Conservation (phyloP, 1,140 invertebrate genomes). For the Atopsyche davidsoni region DNA sequence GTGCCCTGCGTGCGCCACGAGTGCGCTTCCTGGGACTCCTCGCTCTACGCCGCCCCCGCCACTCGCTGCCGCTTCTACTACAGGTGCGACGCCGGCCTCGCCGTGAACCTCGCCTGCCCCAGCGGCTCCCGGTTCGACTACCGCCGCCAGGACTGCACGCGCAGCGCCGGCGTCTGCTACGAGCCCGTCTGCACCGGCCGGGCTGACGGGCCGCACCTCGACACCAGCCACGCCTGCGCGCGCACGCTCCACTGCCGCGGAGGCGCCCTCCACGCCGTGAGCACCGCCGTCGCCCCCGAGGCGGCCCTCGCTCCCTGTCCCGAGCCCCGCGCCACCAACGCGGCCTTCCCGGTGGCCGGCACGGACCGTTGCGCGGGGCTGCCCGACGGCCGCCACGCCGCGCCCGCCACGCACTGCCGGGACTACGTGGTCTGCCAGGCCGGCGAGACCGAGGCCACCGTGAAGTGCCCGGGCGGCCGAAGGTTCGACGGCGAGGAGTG, state of each 20-base stretch:
- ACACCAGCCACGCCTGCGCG: slow-evolving; percentile 35
- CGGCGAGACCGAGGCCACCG: slow-evolving; percentile 22
- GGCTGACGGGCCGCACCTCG: slow-evolving; percentile 35
- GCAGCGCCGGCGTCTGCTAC: slow-evolving; percentile 34
- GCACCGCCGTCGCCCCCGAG: slow-evolving; percentile 29
- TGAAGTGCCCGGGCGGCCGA: slow-evolving; percentile 17
- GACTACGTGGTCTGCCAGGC: slow-evolving; percentile 23
- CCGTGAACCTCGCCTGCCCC: slow-evolving; percentile 39
- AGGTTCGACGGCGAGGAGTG: slow-evolving; percentile 25
- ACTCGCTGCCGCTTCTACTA: slow-evolving; percentile 50
- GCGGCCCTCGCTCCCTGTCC: slow-evolving; percentile 21
- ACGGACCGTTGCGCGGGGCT: slow-evolving; percentile 21
- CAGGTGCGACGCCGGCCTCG: slow-evolving; percentile 45
- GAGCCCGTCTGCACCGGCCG: slow-evolving; percentile 39
- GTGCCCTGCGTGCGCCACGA: slow-evolving; percentile 37
- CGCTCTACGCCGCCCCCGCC: slow-evolving; percentile 37
- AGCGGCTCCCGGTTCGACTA: slow-evolving; percentile 32
- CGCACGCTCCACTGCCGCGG: slow-evolving; percentile 35
- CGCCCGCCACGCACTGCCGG: slow-evolving; percentile 38
- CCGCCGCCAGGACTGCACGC: slow-evolving; percentile 29
- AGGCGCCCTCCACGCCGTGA: slow-evolving; percentile 28
- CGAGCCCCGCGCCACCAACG: slow-evolving; percentile 22
- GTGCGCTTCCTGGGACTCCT: slow-evolving; percentile 35
- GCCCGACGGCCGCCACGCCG: slow-evolving; percentile 32
- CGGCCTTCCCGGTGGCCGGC: slow-evolving; percentile 23